Evolutionary conservation across 2,113 vertebrate species (phyloP), one percentile per base, ranked within the genome.

Genomic region (Oreotragus oreotragus): DNA sequence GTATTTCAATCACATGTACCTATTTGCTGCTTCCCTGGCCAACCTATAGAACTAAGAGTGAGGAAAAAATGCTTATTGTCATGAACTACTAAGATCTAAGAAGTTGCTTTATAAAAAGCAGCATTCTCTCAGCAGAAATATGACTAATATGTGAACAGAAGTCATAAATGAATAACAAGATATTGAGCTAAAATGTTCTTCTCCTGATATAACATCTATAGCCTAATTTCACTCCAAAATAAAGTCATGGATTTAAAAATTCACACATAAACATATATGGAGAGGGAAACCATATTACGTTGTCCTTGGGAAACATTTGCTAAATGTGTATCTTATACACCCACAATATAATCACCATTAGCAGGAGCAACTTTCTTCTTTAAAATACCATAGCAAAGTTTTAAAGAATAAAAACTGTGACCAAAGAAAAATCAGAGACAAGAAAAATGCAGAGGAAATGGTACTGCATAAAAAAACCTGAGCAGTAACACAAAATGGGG

Each of bases 351-450:
- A 95, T 73, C 11, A 81, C 80, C 85, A 94, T 94, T 90, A 96
- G 45, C n/a, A 94, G 70, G 14, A 57, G 16, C 11, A 92, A 88
- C 90, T 97, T 97, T 97, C 49, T 86, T 97, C 93, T 94, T 81
- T 12, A 90, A 95, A 98, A 76, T 84, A 58, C 33, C 49, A 30
- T 60, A 73, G 45, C 57, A 94, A 96, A 90, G 30, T 80, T 89
- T 43, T 57, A 92, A 96, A 93, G 57, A 12, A 87, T 79, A 49
- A 94, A 89, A 94, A 86, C 33, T 84, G 89, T 70, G 21, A 92
- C 49, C 58, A 73, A 96, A 96, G 87, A 84, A 95, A 93, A 93
- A 84, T 23, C 79, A 97, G 39, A 89, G 33, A 21, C 66, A 89
- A 89, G 28, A 85, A 97, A 93, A 64, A 64, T 60, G 11, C 30